Evolutionary conservation across 2,888 invertebrate species (phyloP), one percentile per base, ranked within the genome.

Genomic region (Thalpophila matura): DNA sequence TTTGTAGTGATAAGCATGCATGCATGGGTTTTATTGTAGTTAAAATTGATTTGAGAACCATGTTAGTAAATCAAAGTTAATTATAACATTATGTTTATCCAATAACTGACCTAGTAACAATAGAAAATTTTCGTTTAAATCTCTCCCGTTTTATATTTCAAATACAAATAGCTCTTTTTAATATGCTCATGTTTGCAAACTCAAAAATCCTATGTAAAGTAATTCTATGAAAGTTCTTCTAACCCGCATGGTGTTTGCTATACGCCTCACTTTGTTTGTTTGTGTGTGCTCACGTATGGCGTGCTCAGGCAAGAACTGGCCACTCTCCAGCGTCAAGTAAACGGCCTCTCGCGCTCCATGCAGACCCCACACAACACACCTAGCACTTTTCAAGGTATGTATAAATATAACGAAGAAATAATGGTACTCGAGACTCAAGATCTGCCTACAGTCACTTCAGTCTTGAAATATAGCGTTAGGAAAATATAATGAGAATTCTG

Each of bases 291-390:
- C 95, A 96, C 97, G 95, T 86, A 84, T 83, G 86, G 89, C 86
- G 92, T 86, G 82, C 81, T 71, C 95, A 95, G 95, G 95, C 86
- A 97, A 96, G 97, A 97, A 96, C 96, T 97, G 97, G 97, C 96
- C 96, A 96, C 96, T 95, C 96, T 97, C 96, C 97, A 97, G 96
- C 96, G 95, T 96, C 97, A 96, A 96, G 95, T 97, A 97, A 96
- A 96, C 88, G 95, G 91, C 88, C 95, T 97, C 84, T 95, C 95
- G 61, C 89, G 87, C 79, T 94, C 95, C 58, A 74, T 95, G 79
- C 93, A 86, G 89, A 47, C 82, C 87, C 73, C 86, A 81, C 80
- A 80, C 51, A 70, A 46, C 87, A 80, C 89, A 86, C 89, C 88
- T 91, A 93, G 89, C 86, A 86, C 73, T 75, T 86, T 89, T 84